Evolutionary conservation across 2,888 invertebrate species (phyloP), one percentile per base, ranked within the genome.

Genomic region (Pseudoips prasinana): DNA sequence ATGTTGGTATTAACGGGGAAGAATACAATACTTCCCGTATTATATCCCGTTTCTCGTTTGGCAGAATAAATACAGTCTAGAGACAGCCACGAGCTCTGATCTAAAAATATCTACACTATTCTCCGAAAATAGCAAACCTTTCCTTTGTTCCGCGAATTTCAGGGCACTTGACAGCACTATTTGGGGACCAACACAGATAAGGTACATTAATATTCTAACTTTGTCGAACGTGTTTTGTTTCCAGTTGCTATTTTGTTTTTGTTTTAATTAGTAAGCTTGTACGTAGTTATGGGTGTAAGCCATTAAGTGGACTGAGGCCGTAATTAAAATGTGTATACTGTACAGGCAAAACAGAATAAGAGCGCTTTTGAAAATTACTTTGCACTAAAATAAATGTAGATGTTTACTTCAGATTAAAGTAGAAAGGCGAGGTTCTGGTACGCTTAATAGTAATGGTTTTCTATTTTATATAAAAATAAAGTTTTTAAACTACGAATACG

Each of bases 181-280:
- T 39, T 10, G 8, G 20, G 34, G 46, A 43, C 39, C 33, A 49
- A 38, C 54, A 59, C 48, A 58, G 47, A 39, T 42, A 39, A 38
- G 53, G 44, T 49, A 61, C 83, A 83, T 84, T 82, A 84, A 82
- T 84, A 85, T 84, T 85, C 83, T 73, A 83, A 79, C 76, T 73
- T 63, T 68, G 75, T 74, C 75, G 74, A 73, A 73, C 68, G 72
- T 71, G 75, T 79, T 81, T 75, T 75, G 78, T 82, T 79, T 76
- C 63, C 52, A 53, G 49, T 60, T 40, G 46, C 54, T 46, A 56
- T 58, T 62, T 59, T 65, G 71, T 64, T 75, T 74, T 66, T 70
- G 73, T 72, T 77, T 74, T 66, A 67, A 69, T 69, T 64, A 73
- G 60, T 40, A 61, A 65, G 61, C 44, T 46, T 52, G 48, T 44